These are phyloP conservation scores for Scyliorhinus canicula DNA, from an alignment of 2,797 vertebrate species.

Conservation along the genomic window DNA sequence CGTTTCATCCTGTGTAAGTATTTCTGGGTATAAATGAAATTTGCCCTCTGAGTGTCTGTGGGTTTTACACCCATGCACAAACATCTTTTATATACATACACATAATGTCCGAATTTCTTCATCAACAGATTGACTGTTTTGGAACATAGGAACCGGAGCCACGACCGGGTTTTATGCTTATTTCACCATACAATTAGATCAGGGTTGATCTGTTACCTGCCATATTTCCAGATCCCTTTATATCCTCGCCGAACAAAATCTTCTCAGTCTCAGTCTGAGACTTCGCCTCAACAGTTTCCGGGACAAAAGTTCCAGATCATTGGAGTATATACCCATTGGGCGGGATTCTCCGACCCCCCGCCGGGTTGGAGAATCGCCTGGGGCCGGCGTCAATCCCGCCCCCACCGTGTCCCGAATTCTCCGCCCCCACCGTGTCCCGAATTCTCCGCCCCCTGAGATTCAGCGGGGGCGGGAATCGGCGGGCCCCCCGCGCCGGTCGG, in stretches of 20 bases:
- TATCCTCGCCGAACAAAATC: background rate
- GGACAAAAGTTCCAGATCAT: background rate
- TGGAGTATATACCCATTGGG: no score
- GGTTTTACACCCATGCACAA: background rate
- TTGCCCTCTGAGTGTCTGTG: background rate
- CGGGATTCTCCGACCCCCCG: no score
- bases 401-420: no score
- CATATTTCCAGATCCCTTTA: background rate
- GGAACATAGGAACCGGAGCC: background rate
- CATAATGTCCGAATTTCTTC: background rate
- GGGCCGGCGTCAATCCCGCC: no score
- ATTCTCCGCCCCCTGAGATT: no score
- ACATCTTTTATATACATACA: background rate
- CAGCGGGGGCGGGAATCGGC: no score
- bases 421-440: no score
- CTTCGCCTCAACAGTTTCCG: background rate
- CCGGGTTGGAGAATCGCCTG: no score
- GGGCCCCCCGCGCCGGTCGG: no score
- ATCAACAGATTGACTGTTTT: background rate
- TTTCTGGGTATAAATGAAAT: background rate
- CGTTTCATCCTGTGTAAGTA: background rate
- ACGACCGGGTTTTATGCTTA: background rate
- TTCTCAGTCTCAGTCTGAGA: background rate
- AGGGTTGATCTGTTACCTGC: background rate
- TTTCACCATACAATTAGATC: background rate